A percentile compares a stretch with the other conserved stretches of the same genome.
Conservation (phyloP, 1,140 invertebrate species). For the Streblospio benedicti region DNA sequence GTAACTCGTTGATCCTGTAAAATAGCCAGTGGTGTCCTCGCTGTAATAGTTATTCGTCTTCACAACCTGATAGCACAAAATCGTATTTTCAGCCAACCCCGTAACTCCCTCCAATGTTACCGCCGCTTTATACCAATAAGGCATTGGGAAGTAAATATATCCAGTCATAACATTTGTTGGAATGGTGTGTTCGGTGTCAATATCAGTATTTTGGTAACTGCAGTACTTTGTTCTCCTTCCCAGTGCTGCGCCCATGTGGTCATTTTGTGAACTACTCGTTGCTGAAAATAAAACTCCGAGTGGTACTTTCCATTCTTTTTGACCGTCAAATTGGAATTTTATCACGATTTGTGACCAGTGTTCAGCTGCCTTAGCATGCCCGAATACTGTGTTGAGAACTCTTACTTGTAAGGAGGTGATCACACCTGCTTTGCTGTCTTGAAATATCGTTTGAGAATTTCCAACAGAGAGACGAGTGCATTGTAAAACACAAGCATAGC, state of each 20-base stretch:
- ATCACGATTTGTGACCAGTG: no score
- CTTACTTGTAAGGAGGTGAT: no score
- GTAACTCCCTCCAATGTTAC: background rate
- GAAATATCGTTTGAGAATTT: no score
- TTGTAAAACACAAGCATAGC: constrained; percentile 1
- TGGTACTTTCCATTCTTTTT: no score
- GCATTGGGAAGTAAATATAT: constrained; percentile 17
- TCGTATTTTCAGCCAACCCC: background rate
- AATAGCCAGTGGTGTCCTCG: constrained; percentile 8
- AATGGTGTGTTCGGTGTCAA: background rate
- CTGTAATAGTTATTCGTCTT: constrained; percentile 7
- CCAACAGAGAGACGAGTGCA: no score
- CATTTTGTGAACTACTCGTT: constrained; percentile 8
- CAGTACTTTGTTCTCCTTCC: constrained; percentile 8
- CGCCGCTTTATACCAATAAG: constrained; percentile 10
- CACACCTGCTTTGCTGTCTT: no score
- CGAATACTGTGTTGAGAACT: no score
- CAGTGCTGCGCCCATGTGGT: constrained; percentile 8
- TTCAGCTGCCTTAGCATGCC: no score
- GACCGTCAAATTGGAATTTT: no score
- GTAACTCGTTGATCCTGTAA: constrained; percentile 3
- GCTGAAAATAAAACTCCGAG: constrained; percentile 13
- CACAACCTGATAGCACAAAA: constrained; percentile 10
- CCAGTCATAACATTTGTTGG: constrained; percentile 4
- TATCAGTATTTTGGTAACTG: background rate